phyloP scores from a whole-genome alignment of 1,140 invertebrate species.

The Hycleus cichorii region DNA sequence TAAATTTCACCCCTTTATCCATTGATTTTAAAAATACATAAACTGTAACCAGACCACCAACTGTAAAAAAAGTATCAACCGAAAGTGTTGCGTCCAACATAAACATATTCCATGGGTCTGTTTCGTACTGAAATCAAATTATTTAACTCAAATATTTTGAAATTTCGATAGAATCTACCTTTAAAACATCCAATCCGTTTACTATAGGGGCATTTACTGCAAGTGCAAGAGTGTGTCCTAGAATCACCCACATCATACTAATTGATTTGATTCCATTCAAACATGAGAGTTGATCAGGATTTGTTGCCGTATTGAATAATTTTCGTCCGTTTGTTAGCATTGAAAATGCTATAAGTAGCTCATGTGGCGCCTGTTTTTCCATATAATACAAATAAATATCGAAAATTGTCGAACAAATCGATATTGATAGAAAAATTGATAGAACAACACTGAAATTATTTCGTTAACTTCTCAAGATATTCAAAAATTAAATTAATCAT shows the following conservation, averaged over 20 bases:
- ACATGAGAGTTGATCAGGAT: slow-evolving; percentile 23
- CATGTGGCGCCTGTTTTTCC: no score
- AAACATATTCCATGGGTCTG: slow-evolving; percentile 27
- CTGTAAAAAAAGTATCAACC: slow-evolving; percentile 51
- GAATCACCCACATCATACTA: slow-evolving; percentile 48
- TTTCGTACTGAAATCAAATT: background rate
- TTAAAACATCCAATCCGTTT: background rate
- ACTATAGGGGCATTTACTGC: background rate
- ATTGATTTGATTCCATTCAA: slow-evolving; percentile 48
- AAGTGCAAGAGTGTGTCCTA: slow-evolving; percentile 38
- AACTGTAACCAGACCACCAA: slow-evolving; percentile 49
- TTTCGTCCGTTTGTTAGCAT: no score
- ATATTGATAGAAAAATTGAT: no score
- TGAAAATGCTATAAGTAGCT: no score
- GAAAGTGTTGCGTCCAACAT: slow-evolving; percentile 41
- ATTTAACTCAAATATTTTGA: slow-evolving; percentile 33
- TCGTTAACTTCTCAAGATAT: no score
- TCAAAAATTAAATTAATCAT: slow-evolving; percentile 28
- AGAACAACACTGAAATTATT: no score
- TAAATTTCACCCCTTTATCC: slow-evolving; percentile 30
- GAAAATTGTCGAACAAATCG: no score
- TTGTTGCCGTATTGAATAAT: no score
- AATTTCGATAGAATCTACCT: background rate
- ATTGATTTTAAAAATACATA: slow-evolving; percentile 49
- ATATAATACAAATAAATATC: no score